phyloP scores from a whole-genome alignment of 2,888 invertebrate species.

The Cremastinae sp. region DNA sequence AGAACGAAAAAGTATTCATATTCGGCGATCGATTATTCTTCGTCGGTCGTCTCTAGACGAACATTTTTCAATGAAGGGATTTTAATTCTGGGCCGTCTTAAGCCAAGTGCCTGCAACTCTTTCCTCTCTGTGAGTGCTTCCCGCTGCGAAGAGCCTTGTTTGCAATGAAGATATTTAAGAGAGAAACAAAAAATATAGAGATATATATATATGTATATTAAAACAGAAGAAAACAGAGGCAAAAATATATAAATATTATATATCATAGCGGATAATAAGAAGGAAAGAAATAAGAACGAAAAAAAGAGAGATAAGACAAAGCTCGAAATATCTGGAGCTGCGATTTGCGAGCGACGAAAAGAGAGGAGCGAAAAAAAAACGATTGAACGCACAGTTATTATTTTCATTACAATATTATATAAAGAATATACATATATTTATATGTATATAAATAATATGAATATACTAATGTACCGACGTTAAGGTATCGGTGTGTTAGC shows the following conservation, averaged over 20 bases:
- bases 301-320: slow-evolving; percentile 17
- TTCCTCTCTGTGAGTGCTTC: slow-evolving; percentile 21
- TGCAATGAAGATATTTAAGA: slow-evolving; percentile 61
- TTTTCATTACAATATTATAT: slow-evolving; percentile 45
- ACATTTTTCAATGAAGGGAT: slow-evolving; percentile 37
- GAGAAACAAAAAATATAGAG: slow-evolving; percentile 31
- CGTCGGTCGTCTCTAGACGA: slow-evolving; percentile 47
- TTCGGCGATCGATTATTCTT: slow-evolving; percentile 46
- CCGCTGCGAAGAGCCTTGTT: slow-evolving; percentile 45
- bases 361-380: slow-evolving; percentile 4
- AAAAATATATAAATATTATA: slow-evolving; percentile 65
- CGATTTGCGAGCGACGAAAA: slow-evolving; percentile 21
- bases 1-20: slow-evolving; percentile 54
- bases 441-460: slow-evolving; percentile 13
- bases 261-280: slow-evolving; percentile 47
- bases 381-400: slow-evolving; percentile 48
- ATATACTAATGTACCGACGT: slow-evolving; percentile 43
- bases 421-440: not conserved
- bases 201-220: slow-evolving; percentile 52
- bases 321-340: not conserved
- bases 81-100: not conserved
- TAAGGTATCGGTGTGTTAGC: slow-evolving; percentile 54
- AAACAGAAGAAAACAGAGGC: slow-evolving; percentile 38
- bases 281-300: not conserved
- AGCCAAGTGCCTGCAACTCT: slow-evolving; percentile 30